These are phyloP conservation scores for Caenorhabditis becei DNA, from an alignment of 2,888 invertebrate genomes.

Conservation along the genomic window DNA sequence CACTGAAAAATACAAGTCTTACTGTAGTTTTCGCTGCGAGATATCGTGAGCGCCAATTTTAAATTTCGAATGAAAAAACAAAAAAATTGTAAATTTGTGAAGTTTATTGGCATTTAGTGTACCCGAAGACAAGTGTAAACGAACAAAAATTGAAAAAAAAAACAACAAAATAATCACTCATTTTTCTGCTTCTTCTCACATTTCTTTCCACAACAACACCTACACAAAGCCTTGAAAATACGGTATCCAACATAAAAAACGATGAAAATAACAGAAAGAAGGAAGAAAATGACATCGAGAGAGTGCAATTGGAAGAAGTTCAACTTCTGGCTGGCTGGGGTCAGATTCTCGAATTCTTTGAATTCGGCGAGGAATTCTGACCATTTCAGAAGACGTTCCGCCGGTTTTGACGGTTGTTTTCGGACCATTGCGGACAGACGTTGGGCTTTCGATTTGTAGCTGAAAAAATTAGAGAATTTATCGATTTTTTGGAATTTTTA, in stretches of 20 bases:
- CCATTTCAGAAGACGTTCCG: slow-evolving; percentile 70
- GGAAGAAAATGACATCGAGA: slow-evolving; percentile 68
- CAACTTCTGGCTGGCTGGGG: slow-evolving; percentile 68
- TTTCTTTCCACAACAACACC: slow-evolving; percentile 40
- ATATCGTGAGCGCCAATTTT: too few species aligned
- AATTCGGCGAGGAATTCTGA: slow-evolving; percentile 74
- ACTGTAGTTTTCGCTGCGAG: too few species aligned
- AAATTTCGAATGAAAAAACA: too few species aligned
- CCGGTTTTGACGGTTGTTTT: slow-evolving; percentile 69
- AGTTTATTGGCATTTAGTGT: neutral
- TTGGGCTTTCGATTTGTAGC: slow-evolving; percentile 62
- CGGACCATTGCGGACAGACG: slow-evolving; percentile 70
- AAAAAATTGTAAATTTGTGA: too few species aligned
- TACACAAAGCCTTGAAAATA: slow-evolving; percentile 25
- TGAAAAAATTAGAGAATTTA: slow-evolving; percentile 17
- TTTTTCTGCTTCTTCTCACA: slow-evolving; percentile 19
- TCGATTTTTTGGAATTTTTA: slow-evolving; percentile 5
- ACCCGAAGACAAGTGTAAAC: neutral
- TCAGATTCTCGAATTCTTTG: slow-evolving; percentile 67
- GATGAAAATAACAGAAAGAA: slow-evolving; percentile 49
- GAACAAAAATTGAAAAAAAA: neutral
- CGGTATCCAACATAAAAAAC: slow-evolving; percentile 52
- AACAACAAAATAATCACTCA: slow-evolving; percentile 12
- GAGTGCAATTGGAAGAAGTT: slow-evolving; percentile 72
- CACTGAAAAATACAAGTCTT: too few species aligned